Evolutionary conservation across 2,888 invertebrate genomes (phyloP), one percentile per base, ranked within the genome.

Genomic region (Meteorus colon): DNA sequence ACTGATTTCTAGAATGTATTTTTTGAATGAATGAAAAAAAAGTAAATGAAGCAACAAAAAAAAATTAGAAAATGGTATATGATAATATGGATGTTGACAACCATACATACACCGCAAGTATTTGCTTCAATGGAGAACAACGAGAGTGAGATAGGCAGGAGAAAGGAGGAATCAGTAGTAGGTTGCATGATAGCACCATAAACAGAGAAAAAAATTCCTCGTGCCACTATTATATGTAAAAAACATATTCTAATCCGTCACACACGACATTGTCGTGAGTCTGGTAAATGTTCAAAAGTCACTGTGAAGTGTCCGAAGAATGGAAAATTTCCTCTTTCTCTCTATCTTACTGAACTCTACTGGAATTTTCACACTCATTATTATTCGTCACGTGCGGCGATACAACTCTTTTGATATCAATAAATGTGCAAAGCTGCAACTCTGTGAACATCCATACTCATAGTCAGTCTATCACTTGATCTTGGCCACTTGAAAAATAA

Each of bases 1-100:
- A 88, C 88, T 88, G 88, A 88, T 88, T 86, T 85, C 85, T 88
- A 89, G 88, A 88, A 86, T 86, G 86, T 88, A 88, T 87, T 85
- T 84, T 84, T 81, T 81, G 79, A 55, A 55, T 55, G 55, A 55
- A 81, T 79, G 78, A 77, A 78, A 77, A 74, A 77, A 68, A 66
- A 48, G 71, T 73, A 63, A 75, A 5, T 41, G 74, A 76, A 67
- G 65, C 67, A 72, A 67, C 74, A 66, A 74, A 73, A 70, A 75
- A 65, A 31, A 73, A 59, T 51, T 66, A 55, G 51, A 76, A 19
- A 73, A 68, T 60, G 59, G 74, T 37, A 63, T 14, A 60, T 60
- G 45, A 68, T 24, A 51, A 29, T 16, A 10, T 51, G n/a, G 31
- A 55, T 19, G 24, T 41, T 45, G 37, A 66, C 41, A 24, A 41